These are phyloP conservation scores for Caenorhabditis japonica DNA, from an alignment of 2,888 invertebrate species.

Conservation along the genomic window DNA sequence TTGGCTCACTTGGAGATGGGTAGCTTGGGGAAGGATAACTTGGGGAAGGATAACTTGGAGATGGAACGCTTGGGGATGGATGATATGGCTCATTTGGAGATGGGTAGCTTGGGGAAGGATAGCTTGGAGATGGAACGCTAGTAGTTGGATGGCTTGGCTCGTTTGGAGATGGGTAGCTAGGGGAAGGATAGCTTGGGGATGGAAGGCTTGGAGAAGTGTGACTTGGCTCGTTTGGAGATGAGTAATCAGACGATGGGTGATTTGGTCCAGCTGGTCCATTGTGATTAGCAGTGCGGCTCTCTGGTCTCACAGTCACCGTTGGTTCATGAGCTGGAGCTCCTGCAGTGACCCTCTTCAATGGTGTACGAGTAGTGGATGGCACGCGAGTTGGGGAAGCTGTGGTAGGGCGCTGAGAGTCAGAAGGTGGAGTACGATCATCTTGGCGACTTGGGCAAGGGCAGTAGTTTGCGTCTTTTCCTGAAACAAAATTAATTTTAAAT, in stretches of 20 bases:
- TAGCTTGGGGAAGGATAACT: constrained; percentile 36
- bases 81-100: constrained; percentile 28
- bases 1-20: constrained; percentile 32
- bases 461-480: constrained; percentile 60
- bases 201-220: constrained; percentile 1
- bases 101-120: constrained; percentile 41
- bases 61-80: constrained; percentile 20
- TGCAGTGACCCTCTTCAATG: constrained; percentile 28
- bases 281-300: constrained; percentile 25
- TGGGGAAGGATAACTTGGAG: constrained; percentile 34
- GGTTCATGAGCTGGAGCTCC: constrained; percentile 28
- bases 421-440: constrained; percentile 36
- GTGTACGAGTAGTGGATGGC: constrained; percentile 20
- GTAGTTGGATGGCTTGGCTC: constrained; percentile 19
- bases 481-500: constrained; percentile 5
- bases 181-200: constrained; percentile 35
- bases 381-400: constrained; percentile 4
- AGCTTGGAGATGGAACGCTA: constrained; percentile 22
- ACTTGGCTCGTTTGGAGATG: constrained; percentile 30
- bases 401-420: constrained; percentile 5
- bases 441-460: constrained; percentile 57
- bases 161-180: constrained; percentile 35
- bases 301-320: constrained; percentile 19
- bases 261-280: constrained; percentile 24
- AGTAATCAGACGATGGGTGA: constrained; percentile 24